These are phyloP conservation scores for Podiceps cristatus DNA, from an alignment of 2,113 vertebrate genomes.

Conservation along the genomic window DNA sequence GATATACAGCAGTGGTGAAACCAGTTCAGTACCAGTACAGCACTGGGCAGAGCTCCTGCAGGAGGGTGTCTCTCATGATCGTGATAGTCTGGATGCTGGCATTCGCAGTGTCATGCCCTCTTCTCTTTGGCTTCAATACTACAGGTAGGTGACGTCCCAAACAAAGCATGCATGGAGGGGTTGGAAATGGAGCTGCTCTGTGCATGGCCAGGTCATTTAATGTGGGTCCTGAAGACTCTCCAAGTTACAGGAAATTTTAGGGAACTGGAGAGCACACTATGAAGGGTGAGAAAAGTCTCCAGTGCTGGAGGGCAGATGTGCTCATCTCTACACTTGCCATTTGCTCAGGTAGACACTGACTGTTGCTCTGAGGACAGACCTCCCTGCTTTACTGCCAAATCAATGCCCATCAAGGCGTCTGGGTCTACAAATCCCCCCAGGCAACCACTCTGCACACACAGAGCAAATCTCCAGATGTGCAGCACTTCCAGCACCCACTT, in stretches of 20 bases:
- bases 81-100: constrained; percentile 89
- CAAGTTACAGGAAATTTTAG: not conserved
- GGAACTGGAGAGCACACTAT: not conserved
- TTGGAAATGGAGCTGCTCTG: not conserved
- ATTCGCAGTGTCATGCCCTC: constrained; percentile 91
- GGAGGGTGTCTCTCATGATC: constrained; percentile 91
- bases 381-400: not conserved
- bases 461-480: not conserved
- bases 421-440: not conserved
- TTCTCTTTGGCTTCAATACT: constrained; percentile 94
- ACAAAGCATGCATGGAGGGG: rapidly evolving
- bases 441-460: not conserved
- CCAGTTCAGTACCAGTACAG: constrained; percentile 91
- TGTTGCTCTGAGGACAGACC: not conserved
- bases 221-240: not conserved
- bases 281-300: not conserved
- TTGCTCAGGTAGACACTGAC: not conserved
- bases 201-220: not conserved
- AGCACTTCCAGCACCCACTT: not conserved
- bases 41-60: constrained; percentile 89
- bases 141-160: constrained; percentile 81
- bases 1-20: constrained; percentile 94
- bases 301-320: not conserved
- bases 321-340: not conserved
- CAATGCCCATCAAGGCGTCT: not conserved